A percentile compares a stretch with the other conserved stretches of the same genome.
These are phyloP conservation scores for Drosophila malerkotliana DNA, from an alignment of 1,140 invertebrate genomes.

Conservation along the genomic window DNA sequence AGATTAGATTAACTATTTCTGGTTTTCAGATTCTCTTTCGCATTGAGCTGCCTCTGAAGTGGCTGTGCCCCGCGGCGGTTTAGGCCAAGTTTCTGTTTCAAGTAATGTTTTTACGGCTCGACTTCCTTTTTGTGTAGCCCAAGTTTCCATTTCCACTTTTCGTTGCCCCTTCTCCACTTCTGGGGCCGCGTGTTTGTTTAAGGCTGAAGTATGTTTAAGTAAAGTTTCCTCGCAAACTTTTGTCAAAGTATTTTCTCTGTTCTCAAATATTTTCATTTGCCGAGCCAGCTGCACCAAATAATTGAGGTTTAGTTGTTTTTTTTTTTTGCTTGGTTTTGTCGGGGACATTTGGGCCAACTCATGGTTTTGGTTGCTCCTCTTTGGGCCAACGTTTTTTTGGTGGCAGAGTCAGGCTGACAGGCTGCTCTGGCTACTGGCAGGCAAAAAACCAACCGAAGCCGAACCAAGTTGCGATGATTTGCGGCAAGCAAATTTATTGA, in stretches of 20 bases:
- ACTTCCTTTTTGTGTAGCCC: constrained; percentile 69
- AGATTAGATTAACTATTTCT: constrained; percentile 45
- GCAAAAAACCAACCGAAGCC: constrained; percentile 16
- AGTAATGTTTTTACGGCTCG: constrained; percentile 69
- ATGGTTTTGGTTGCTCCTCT: background rate
- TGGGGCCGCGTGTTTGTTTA: constrained; percentile 34
- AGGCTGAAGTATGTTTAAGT: constrained; percentile 65
- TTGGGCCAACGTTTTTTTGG: background rate
- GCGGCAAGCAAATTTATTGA: constrained; percentile 80
- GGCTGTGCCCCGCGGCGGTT: constrained; percentile 17
- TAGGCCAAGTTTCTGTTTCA: constrained; percentile 22
- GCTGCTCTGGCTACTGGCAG: background rate
- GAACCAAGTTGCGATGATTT: constrained; percentile 65
- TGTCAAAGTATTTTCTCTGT: constrained; percentile 72
- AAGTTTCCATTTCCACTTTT: constrained; percentile 58
- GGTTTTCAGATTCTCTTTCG: constrained; percentile 34
- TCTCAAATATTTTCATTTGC: constrained; percentile 78
- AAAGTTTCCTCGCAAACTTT: constrained; percentile 73
- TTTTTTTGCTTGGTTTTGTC: background rate
- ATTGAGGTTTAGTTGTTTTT: constrained; percentile 58
- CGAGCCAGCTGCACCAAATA: constrained; percentile 73
- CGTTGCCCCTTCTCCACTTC: constrained; percentile 2
- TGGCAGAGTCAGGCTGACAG: constrained; percentile 1
- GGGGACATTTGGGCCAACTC: background rate
- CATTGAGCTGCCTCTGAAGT: background rate